These are phyloP conservation scores for Anagrus nilaparvatae DNA, from an alignment of 1,140 invertebrate genomes.

Conservation along the genomic window DNA sequence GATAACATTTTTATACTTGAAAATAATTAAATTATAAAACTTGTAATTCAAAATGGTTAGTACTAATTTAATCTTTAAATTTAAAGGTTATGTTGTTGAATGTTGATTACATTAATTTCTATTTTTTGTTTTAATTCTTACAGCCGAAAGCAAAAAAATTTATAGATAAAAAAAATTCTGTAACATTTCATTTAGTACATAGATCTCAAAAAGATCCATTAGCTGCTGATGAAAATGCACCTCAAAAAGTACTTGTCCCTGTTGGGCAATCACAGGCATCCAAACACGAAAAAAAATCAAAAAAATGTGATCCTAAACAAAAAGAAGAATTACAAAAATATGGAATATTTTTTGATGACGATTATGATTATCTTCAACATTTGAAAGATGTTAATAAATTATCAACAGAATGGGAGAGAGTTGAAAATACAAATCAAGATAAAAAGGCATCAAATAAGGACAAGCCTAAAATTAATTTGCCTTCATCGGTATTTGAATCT, in stretches of 20 bases:
- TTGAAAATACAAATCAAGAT: slow-evolving; percentile 21
- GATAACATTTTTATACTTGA: too few relatives aligned
- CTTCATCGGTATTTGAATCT: slow-evolving; percentile 86
- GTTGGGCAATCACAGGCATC: slow-evolving; percentile 29
- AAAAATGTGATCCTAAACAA: slow-evolving; percentile 31
- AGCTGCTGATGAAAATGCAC: slow-evolving; percentile 75
- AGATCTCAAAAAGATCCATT: slow-evolving; percentile 88
- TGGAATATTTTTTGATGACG: slow-evolving; percentile 93
- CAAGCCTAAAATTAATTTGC: slow-evolving; percentile 53
- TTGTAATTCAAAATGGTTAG: too few relatives aligned
- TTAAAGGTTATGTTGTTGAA: too few relatives aligned
- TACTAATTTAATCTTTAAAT: too few relatives aligned
- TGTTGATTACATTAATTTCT: background rate
- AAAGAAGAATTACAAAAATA: slow-evolving; percentile 77
- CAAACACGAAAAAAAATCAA: slow-evolving; percentile 18
- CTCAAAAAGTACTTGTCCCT: slow-evolving; percentile 73
- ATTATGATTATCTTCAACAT: slow-evolving; percentile 94
- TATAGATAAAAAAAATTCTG: slow-evolving; percentile 84
- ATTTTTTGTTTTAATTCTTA: slow-evolving; percentile 31
- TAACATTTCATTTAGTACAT: slow-evolving; percentile 86
- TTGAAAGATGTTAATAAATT: slow-evolving; percentile 57
- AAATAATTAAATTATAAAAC: too few relatives aligned
- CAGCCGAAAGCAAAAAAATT: slow-evolving; percentile 69
- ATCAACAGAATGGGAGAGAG: slow-evolving; percentile 29
- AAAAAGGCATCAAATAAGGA: slow-evolving; percentile 15